These are phyloP conservation scores for Andrena trimmerana DNA, from an alignment of 2,888 invertebrate genomes.

Conservation along the genomic window DNA sequence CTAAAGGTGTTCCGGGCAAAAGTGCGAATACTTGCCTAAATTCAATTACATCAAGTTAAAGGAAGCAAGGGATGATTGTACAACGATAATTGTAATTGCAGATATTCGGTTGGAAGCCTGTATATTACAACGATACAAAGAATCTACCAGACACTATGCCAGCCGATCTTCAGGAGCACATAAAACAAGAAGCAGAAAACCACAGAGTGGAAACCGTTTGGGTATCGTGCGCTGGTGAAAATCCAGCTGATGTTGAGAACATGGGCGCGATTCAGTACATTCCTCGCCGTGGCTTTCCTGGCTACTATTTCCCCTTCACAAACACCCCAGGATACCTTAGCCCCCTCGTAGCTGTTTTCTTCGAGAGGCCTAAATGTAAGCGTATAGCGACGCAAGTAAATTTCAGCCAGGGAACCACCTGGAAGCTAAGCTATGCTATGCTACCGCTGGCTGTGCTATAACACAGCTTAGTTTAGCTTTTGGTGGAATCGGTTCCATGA, in stretches of 20 bases:
- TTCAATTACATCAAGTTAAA: neutral
- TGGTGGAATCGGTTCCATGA: too few species aligned
- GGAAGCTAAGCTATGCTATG: too few species aligned
- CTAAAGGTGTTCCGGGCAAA: too few species aligned
- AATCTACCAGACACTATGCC: conserved; percentile 89
- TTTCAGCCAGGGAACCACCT: too few species aligned
- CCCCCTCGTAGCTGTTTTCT: conserved; percentile 95
- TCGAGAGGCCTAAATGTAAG: conserved; percentile 93
- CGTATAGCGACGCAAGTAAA: conserved; percentile 62
- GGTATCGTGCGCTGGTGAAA: conserved; percentile 98
- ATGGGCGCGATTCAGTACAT: conserved; percentile 94
- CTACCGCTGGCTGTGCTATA: too few species aligned
- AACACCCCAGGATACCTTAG: conserved; percentile 95
- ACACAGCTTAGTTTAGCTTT: too few species aligned
- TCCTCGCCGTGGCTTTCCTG: conserved; percentile 93
- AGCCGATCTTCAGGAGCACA: conserved; percentile 90
- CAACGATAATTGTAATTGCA: conserved; percentile 80
- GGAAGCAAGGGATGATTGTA: neutral
- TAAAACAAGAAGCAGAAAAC: conserved; percentile 84
- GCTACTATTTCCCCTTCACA: conserved; percentile 94
- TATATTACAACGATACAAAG: conserved; percentile 87
- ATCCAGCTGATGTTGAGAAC: conserved; percentile 96
- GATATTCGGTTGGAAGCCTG: conserved; percentile 95
- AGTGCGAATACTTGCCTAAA: neutral
- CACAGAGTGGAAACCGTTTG: conserved; percentile 92